Base-by-base conservation (phyloP, 2,113 vertebrate genomes). In the Sceloporus tristichus region DNA sequence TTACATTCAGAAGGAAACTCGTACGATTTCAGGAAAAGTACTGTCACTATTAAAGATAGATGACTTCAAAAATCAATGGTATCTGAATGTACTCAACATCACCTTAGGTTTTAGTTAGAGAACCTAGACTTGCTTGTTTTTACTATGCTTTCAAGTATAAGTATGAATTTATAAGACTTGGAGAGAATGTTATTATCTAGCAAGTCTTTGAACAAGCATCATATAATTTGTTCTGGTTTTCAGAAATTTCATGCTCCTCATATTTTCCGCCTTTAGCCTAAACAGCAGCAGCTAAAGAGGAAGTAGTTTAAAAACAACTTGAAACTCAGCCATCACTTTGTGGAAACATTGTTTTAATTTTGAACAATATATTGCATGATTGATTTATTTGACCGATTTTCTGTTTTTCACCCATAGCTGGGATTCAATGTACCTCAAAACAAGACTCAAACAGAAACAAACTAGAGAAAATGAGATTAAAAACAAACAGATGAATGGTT, bases 51-150 rank as follows among this genome's bases (percentile, higher is more conserved):
- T 77, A 77, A 85, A 76, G 40, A 89, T 59, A 40, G 82, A 87
- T 34, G 3, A 68, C 14, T 77, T 9, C 68, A 84, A 90, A 87
- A 85, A 83, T 66, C 76, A 82, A 34, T 70, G 74, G 56, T 84
- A 77, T 65, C 74, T 66, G 23, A 25, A 70, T 42, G 8, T 38
- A 54, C 56, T 76, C 59, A 70, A 53, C 56, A 5, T 85, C 19
- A 5, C 85, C 92, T 78, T 27, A 29, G 14, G 29, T 81, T 93
- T 85, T 53, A 84, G 3, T 2, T 79, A 73, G 71, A 21, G n/a
- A 27, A 77, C 6, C 27, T 4, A 71, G 48, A 73, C 19, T 76
- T 87, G 84, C 6, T 71, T 80, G 76, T 62, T 89, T 48, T 78
- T 68, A 7, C 74, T 76, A 40, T 65, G 16, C 19, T 38, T 82